Base-by-base conservation (phyloP, 2,797 vertebrate species). In the Sebastes vulpes region DNA sequence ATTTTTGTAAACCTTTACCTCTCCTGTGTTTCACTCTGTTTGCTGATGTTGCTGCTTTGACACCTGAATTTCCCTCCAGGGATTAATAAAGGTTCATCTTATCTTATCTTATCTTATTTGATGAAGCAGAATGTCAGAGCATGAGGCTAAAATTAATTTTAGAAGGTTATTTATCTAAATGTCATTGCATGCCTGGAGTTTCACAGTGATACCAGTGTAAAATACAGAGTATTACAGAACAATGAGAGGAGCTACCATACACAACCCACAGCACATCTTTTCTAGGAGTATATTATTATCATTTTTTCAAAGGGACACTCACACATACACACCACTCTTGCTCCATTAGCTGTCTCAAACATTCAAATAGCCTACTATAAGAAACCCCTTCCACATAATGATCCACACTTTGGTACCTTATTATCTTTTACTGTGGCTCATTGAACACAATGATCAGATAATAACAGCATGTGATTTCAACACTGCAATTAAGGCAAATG, bases 371-470 rank as follows among this genome's bases (percentile, higher is more conserved):
- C 21, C 12, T 6, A 21, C 10, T 52, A 9, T 60, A 64, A 67
- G 38, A 70, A 57, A 38, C 38, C 61, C 58, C 38, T 57, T 16
- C 20, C 66, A 78, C 69, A 56, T 69, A 83, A 89, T 63, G 42
- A 82, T 61, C 29, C 61, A 76, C 73, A 59, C 72, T 63, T 76
- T 75, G 52, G 46, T 65, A 26, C 77, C 32, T 78, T 79, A 67
- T 90, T 87, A 84, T 87, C 82, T 70, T 82, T 65, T 46, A 58
- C 54, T 79, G 50, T 6, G 25, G 74, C 83, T 87, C 77, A 87
- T 80, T 86, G 74, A 77, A 68, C 85, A 46, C 65, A 75, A 57
- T 74, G 78, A 88, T 89, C 71, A 83, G 75, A 77, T 88, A 82
- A 85, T 79, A 77, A 69, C 76, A 61, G 54, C 21, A 29, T 79